A percentile compares a stretch with the other conserved stretches of the same genome.
Evolutionary conservation across 2,797 vertebrate genomes (phyloP).

Genomic region (Sorex maritimensis): DNA sequence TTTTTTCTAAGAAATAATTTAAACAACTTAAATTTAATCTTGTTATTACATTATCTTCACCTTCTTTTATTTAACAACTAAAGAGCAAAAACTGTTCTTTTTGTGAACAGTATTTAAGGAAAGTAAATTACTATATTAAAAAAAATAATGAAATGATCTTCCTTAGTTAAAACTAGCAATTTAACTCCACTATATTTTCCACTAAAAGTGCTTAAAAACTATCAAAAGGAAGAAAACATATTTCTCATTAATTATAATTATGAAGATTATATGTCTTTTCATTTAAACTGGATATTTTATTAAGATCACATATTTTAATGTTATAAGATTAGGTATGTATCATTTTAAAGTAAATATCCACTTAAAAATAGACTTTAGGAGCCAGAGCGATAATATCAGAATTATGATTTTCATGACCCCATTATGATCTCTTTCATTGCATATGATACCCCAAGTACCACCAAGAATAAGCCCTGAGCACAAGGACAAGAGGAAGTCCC

Average conservation of each 20-base stretch:
- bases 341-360: neutral
- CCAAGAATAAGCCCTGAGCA: too few species aligned
- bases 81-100: neutral
- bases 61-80: neutral
- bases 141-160: neutral
- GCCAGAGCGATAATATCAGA: too few species aligned
- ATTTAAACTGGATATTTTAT: neutral
- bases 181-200: conserved; percentile 21
- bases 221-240: neutral
- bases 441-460: too few species aligned
- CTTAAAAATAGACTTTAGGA: neutral
- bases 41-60: neutral
- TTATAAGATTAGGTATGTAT: neutral
- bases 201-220: neutral
- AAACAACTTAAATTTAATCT: conserved; percentile 6
- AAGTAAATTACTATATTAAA: neutral
- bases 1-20: neutral
- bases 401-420: too few species aligned
- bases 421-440: too few species aligned
- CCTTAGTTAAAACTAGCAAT: conserved; percentile 20
- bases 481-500: too few species aligned
- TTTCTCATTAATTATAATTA: neutral
- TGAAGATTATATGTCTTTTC: neutral
- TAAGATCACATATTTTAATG: too few species aligned
- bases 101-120: neutral